These are phyloP conservation scores for Xestobium rufovillosum DNA, from an alignment of 2,888 invertebrate species.

Conservation along the genomic window DNA sequence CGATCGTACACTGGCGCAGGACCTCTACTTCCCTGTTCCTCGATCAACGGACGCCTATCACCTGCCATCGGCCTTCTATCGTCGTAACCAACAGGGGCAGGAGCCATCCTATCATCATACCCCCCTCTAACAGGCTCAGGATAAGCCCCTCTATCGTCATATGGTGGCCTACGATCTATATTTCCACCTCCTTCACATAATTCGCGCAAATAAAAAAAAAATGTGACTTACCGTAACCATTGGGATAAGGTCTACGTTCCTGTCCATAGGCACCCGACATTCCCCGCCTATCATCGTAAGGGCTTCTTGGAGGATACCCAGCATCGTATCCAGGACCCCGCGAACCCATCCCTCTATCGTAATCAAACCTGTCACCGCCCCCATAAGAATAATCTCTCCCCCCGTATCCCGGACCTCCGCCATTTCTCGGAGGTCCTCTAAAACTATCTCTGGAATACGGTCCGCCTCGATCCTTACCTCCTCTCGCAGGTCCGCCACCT, in stretches of 20 bases:
- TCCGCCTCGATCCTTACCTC: slow-evolving; percentile 44
- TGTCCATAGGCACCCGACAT: slow-evolving; percentile 21
- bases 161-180: slow-evolving; percentile 14
- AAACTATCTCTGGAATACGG: slow-evolving; percentile 37
- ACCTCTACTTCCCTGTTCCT: slow-evolving; percentile 23
- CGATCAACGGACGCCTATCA: slow-evolving; percentile 31
- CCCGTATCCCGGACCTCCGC: slow-evolving; percentile 12
- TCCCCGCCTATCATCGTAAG: slow-evolving; percentile 26
- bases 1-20: background rate
- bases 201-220: background rate
- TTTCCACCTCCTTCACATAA: too few species aligned
- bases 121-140: slow-evolving; percentile 24
- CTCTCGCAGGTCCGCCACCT: slow-evolving; percentile 47
- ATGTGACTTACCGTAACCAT: slow-evolving; percentile 26
- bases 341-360: slow-evolving; percentile 35
- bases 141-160: slow-evolving; percentile 19
- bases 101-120: slow-evolving; percentile 30
- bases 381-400: slow-evolving; percentile 13
- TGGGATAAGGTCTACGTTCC: slow-evolving; percentile 24
- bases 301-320: slow-evolving; percentile 19
- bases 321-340: slow-evolving; percentile 20
- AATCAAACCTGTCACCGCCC: slow-evolving; percentile 35
- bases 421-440: slow-evolving; percentile 26
- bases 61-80: slow-evolving; percentile 28
- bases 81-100: slow-evolving; percentile 27